Evolutionary conservation across 1,140 invertebrate species (phyloP).

Genomic region (Pseudomyrmex dendroicus): DNA sequence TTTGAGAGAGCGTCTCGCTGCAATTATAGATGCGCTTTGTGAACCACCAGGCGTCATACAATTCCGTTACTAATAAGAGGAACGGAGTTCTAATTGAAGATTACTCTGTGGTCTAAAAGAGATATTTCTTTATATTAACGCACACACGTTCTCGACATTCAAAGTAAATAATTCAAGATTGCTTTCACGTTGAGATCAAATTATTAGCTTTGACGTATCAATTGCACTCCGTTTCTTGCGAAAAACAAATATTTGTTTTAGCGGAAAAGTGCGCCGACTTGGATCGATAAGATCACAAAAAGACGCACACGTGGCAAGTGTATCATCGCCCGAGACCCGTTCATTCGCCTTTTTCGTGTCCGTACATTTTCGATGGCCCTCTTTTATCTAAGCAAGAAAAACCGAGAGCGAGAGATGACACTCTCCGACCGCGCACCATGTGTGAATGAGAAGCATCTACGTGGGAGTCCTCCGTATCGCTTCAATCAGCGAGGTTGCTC

Average conservation of each 20-base stretch:
- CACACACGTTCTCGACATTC: neutral
- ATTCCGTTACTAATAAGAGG: constrained; percentile 52
- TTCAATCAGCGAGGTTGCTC: constrained; percentile 62
- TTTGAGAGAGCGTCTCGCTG: constrained; percentile 36
- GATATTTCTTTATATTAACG: neutral
- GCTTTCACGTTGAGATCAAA: neutral
- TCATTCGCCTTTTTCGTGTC: constrained; percentile 13
- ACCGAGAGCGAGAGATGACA: neutral
- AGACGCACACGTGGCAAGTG: neutral
- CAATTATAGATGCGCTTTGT: constrained; percentile 50
- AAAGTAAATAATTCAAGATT: neutral
- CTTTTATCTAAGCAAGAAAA: neutral
- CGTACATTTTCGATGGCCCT: constrained; percentile 8
- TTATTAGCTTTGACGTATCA: neutral
- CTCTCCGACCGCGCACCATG: neutral
- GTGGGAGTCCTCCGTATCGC: neutral
- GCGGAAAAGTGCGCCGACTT: neutral
- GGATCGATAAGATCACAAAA: neutral
- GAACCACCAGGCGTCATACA: neutral
- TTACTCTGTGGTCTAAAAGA: neutral
- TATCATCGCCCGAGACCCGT: neutral
- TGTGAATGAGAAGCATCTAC: neutral
- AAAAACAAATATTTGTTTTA: neutral
- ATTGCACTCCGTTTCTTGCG: neutral
- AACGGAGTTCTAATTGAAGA: constrained; percentile 16